Conservation (phyloP, 2,113 vertebrate genomes). For the Crotophaga sulcirostris region DNA sequence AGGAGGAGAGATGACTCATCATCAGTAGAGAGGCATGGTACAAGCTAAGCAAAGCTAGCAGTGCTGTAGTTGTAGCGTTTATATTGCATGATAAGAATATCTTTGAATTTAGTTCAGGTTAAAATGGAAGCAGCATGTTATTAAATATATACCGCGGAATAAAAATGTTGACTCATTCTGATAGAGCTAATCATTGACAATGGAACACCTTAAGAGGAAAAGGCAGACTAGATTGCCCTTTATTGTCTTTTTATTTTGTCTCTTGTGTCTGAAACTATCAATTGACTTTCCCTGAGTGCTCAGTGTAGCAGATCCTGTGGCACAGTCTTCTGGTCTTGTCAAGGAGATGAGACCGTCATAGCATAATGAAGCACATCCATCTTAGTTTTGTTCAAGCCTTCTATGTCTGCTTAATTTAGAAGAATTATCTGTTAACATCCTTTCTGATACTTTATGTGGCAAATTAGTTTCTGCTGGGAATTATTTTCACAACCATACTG, state of each 20-base stretch:
- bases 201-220: background rate
- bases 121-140: background rate
- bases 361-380: background rate
- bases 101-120: background rate
- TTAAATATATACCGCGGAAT: background rate
- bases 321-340: background rate
- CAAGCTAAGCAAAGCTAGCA: background rate
- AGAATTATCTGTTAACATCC: background rate
- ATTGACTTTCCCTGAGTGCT: background rate
- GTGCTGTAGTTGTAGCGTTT: background rate
- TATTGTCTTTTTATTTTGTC: background rate
- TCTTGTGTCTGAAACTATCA: background rate
- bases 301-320: background rate
- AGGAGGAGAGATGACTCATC: constrained; percentile 1
- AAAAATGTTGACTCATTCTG: background rate
- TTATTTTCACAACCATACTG: background rate
- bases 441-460: background rate
- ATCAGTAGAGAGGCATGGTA: background rate
- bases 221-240: background rate
- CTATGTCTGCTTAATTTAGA: background rate
- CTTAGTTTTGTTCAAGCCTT: background rate
- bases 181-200: background rate
- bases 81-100: background rate
- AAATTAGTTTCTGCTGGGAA: background rate
- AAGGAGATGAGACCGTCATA: background rate